Conservation (phyloP, 2,888 invertebrate species). For the Unio pictorum region DNA sequence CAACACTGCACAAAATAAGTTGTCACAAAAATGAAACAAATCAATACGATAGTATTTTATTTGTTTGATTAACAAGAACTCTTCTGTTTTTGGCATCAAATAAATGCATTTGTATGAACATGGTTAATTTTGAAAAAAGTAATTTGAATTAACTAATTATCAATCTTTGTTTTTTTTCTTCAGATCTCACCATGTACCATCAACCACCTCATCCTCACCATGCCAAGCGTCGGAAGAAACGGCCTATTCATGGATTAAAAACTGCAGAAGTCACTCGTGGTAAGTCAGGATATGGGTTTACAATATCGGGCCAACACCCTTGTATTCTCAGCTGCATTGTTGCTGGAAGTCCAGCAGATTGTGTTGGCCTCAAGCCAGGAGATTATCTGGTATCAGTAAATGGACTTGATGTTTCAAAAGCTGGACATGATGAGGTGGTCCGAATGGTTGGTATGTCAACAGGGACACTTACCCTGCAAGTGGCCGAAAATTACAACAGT, state of each 20-base stretch:
- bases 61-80: no score
- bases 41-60: no score
- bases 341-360: slow-evolving; percentile 89
- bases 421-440: slow-evolving; percentile 94
- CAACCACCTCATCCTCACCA: slow-evolving; percentile 46
- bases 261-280: slow-evolving; percentile 90
- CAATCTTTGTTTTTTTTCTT: slow-evolving; percentile 6
- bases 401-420: slow-evolving; percentile 88
- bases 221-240: slow-evolving; percentile 79
- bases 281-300: slow-evolving; percentile 95
- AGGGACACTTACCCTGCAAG: slow-evolving; percentile 73
- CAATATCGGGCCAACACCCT: slow-evolving; percentile 96
- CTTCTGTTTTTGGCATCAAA: no score
- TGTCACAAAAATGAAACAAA: no score
- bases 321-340: slow-evolving; percentile 96
- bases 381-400: slow-evolving; percentile 94
- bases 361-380: slow-evolving; percentile 90
- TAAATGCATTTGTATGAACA: no score
- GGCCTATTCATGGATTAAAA: slow-evolving; percentile 83
- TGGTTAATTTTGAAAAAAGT: neutral
- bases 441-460: slow-evolving; percentile 89
- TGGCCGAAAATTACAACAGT: slow-evolving; percentile 78
- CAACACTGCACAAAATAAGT: no score
- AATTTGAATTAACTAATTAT: neutral
- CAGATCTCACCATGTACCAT: slow-evolving; percentile 41